A percentile compares a stretch with the other conserved stretches of the same genome.
These are phyloP conservation scores for Loriculus beryllinus DNA, from an alignment of 2,797 vertebrate genomes.

Conservation along the genomic window DNA sequence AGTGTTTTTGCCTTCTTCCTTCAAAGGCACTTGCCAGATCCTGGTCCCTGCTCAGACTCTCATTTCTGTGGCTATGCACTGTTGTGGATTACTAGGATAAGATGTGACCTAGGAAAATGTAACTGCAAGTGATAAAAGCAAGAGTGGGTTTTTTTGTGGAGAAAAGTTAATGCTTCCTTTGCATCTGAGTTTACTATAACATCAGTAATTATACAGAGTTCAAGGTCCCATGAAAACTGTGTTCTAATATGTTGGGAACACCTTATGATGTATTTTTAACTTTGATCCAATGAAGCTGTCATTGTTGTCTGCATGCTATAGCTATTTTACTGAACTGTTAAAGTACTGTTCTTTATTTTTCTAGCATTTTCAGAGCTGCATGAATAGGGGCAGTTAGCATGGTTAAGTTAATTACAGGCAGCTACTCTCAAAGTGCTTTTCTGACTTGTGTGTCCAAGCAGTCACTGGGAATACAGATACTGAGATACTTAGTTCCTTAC, in stretches of 20 bases:
- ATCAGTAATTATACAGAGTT: not conserved
- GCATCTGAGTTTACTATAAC: not conserved
- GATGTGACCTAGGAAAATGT: not conserved
- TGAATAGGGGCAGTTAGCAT: not conserved
- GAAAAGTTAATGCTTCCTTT: not conserved
- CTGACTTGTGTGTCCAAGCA: not conserved
- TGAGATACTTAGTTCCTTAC: not conserved
- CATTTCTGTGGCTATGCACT: not conserved
- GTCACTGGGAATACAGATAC: not conserved
- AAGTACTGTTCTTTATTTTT: not conserved
- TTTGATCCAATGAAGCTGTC: not conserved
- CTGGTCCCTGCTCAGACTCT: not conserved
- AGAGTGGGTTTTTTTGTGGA: not conserved
- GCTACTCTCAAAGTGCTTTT: not conserved
- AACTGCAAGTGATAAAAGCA: not conserved
- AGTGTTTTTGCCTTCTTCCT: not conserved
- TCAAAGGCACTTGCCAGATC: slow-evolving; percentile 22
- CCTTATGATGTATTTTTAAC: not conserved
- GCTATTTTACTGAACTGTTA: not conserved
- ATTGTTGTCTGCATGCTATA: not conserved
- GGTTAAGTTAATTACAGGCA: not conserved
- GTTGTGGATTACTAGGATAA: slow-evolving; percentile 1
- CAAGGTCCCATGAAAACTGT: not conserved
- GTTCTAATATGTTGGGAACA: not conserved
- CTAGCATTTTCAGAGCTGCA: not conserved